Percentiles rank a stretch among this genome's conserved stretches.
These are phyloP conservation scores for Neogobius melanostomus DNA, from an alignment of 2,113 vertebrate species.

Conservation along the genomic window DNA sequence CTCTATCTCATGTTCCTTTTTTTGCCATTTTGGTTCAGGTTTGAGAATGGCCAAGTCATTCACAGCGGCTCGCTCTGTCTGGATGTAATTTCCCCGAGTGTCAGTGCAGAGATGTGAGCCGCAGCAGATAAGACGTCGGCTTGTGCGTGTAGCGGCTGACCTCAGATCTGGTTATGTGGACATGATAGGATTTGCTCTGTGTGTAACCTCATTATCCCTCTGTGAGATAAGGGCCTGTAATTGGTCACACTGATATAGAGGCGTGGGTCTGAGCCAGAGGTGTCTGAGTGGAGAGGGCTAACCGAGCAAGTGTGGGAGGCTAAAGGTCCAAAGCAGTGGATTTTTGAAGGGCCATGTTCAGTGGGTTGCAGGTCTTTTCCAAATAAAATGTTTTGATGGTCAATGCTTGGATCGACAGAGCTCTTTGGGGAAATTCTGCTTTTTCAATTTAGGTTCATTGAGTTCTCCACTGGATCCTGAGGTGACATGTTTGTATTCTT, in stretches of 20 bases:
- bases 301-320: too few species aligned
- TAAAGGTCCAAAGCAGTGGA: background rate
- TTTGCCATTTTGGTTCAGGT: too few species aligned
- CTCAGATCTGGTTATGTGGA: conserved; percentile 77
- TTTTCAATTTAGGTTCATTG: too few species aligned
- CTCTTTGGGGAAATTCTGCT: too few species aligned
- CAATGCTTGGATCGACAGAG: too few species aligned
- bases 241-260: conserved; percentile 63
- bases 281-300: conserved; percentile 14
- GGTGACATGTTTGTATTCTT: too few species aligned
- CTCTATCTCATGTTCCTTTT: too few species aligned
- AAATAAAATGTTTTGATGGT: too few species aligned
- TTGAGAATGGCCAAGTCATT: conserved; percentile 39
- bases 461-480: too few species aligned
- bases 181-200: conserved; percentile 78
- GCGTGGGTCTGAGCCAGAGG: conserved; percentile 32
- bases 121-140: conserved; percentile 66
- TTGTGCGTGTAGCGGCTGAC: conserved; percentile 49
- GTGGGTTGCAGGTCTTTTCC: too few species aligned
- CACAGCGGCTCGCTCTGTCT: conserved; percentile 55
- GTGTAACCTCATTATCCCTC: conserved; percentile 81
- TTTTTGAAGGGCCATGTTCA: conserved; percentile 13
- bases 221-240: conserved; percentile 77
- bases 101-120: conserved; percentile 71
- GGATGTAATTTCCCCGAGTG: conserved; percentile 80